phyloP scores from a whole-genome alignment of 2,113 vertebrate species.

The Channa argus region DNA sequence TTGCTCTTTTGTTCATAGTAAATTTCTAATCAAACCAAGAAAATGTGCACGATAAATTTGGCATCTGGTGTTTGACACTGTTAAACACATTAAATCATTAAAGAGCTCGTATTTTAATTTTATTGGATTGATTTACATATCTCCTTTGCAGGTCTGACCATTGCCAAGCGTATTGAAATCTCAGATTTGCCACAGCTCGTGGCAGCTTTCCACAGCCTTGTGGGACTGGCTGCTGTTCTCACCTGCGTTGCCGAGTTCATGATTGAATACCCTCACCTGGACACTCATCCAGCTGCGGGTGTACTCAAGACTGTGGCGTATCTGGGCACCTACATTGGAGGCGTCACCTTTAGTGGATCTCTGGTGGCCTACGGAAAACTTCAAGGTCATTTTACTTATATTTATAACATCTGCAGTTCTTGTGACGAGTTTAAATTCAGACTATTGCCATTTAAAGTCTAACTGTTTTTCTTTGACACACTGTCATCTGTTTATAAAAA shows the following conservation, averaged over 20 bases:
- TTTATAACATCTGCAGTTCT: background rate
- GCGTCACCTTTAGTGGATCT: conserved; percentile 84
- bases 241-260: conserved; percentile 77
- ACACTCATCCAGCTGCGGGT: conserved; percentile 74
- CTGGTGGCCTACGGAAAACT: conserved; percentile 82
- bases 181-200: conserved; percentile 85
- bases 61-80: conserved; percentile 15
- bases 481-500: conserved; percentile 34
- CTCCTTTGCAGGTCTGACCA: conserved; percentile 81
- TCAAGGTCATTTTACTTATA: conserved; percentile 68
- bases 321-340: conserved; percentile 82
- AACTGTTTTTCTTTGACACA: conserved; percentile 12
- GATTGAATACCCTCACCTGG: conserved; percentile 85
- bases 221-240: conserved; percentile 82
- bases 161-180: conserved; percentile 87
- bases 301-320: conserved; percentile 81
- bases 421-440: background rate
- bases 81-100: conserved; percentile 5
- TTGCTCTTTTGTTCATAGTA: background rate
- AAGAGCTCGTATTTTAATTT: background rate
- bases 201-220: conserved; percentile 87
- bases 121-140: background rate
- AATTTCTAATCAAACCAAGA: background rate
- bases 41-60: conserved; percentile 29
- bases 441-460: conserved; percentile 1